phyloP scores from a whole-genome alignment of 2,888 invertebrate genomes.

The Rotaria sp. region DNA sequence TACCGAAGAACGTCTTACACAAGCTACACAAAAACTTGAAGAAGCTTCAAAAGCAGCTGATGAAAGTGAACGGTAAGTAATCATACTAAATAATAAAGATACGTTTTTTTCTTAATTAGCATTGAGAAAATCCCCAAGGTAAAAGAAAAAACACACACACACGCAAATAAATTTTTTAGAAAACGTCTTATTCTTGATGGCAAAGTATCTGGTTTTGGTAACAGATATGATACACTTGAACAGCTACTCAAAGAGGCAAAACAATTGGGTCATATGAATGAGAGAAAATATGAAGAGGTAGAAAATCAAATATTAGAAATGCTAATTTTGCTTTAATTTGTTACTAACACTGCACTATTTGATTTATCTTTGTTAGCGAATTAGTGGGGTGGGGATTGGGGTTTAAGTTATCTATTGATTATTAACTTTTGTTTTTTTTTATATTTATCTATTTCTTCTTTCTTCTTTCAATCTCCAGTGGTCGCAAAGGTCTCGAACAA shows the following conservation, averaged over 20 bases:
- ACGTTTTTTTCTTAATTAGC: not conserved
- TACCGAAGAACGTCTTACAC: conserved; percentile 94
- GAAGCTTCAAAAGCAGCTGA: conserved; percentile 99
- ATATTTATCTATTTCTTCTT: not conserved
- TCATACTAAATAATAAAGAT: not conserved
- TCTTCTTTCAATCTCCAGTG: not conserved
- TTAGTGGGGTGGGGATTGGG: no score
- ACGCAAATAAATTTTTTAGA: not conserved
- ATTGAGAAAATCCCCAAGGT: not conserved
- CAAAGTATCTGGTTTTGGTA: not conserved
- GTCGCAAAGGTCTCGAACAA: conserved; percentile 64
- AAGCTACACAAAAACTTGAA: conserved; percentile 93
- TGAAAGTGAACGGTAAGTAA: conserved; percentile 94
- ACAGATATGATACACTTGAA: conserved; percentile 15
- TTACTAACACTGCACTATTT: not conserved
- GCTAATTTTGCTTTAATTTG: not conserved
- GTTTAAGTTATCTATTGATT: not conserved
- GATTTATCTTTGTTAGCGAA: not conserved
- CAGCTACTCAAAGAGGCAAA: conserved; percentile 29
- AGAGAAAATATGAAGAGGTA: conserved; percentile 26
- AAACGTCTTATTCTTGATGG: conserved; percentile 26
- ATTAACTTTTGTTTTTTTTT: not conserved
- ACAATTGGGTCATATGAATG: conserved; percentile 12
- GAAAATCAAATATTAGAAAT: not conserved
- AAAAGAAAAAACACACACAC: not conserved